A percentile compares a stretch with the other conserved stretches of the same genome.
Conservation (phyloP, 2,888 invertebrate genomes). For the Acanthacorydalis orientalis region DNA sequence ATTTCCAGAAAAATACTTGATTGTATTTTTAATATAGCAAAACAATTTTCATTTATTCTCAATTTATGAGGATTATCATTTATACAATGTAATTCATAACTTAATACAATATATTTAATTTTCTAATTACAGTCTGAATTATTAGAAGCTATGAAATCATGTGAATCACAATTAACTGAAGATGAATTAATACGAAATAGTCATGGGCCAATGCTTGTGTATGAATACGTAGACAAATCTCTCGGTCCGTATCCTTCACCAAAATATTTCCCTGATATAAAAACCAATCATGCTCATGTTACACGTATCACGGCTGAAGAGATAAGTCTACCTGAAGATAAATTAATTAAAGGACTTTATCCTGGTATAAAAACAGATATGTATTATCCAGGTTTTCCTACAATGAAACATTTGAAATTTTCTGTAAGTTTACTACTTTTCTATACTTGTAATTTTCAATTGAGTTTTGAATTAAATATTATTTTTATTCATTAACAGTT, state of each 20-base stretch:
- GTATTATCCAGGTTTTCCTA: slow-evolving; percentile 84
- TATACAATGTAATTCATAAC: too few species aligned
- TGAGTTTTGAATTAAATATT: slow-evolving; percentile 1
- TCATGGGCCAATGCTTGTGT: slow-evolving; percentile 78
- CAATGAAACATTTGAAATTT: slow-evolving; percentile 69
- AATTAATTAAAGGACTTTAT: slow-evolving; percentile 52
- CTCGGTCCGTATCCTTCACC: slow-evolving; percentile 41
- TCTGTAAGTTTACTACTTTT: slow-evolving; percentile 43
- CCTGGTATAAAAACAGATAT: slow-evolving; percentile 48
- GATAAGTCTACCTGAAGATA: slow-evolving; percentile 34
- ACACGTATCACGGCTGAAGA: slow-evolving; percentile 34
- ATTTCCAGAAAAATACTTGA: too few species aligned
- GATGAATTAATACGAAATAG: slow-evolving; percentile 61
- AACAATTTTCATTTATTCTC: too few species aligned
- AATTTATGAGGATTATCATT: too few species aligned
- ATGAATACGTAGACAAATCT: slow-evolving; percentile 41
- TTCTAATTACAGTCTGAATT: slow-evolving; percentile 34
- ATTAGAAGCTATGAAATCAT: slow-evolving; percentile 58
- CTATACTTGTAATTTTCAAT: slow-evolving; percentile 5
- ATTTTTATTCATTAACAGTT: slow-evolving; percentile 8
- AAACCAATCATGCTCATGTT: slow-evolving; percentile 38
- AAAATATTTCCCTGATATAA: slow-evolving; percentile 42
- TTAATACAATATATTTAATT: too few species aligned
- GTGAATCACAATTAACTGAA: slow-evolving; percentile 42
- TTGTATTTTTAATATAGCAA: too few species aligned